These are phyloP conservation scores for Bothrops alternatus DNA, from an alignment of 2,797 vertebrate genomes.

Conservation along the genomic window DNA sequence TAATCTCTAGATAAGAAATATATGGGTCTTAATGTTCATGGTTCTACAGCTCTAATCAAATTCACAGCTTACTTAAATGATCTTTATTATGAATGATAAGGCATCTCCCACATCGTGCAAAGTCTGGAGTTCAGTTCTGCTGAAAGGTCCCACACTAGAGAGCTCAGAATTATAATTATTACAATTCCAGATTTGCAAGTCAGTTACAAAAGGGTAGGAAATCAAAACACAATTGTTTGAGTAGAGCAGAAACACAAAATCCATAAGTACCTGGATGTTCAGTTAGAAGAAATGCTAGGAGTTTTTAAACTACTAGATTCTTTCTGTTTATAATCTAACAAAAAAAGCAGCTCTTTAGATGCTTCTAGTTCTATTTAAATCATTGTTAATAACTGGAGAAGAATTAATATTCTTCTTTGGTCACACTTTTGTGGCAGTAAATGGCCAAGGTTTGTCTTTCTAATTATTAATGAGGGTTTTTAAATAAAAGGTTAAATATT, in stretches of 20 bases:
- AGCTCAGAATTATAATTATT: not conserved
- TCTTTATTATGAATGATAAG: not conserved
- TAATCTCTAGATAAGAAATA: not conserved
- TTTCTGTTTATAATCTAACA: not conserved
- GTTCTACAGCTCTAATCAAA: not conserved
- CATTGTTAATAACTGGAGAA: not conserved
- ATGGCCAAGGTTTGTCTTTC: not conserved
- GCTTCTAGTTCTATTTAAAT: not conserved
- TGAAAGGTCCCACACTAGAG: not conserved
- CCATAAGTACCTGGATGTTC: not conserved
- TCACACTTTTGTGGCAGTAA: conserved; percentile 2
- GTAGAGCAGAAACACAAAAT: not conserved
- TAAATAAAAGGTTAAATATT: not conserved
- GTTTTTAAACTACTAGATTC: not conserved
- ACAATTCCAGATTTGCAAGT: not conserved
- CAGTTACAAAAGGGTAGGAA: not conserved
- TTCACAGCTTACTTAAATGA: not conserved
- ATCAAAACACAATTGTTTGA: not conserved
- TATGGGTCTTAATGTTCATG: not conserved
- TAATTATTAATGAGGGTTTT: not conserved
- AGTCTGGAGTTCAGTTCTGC: not conserved
- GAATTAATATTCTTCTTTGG: conserved; percentile 13
- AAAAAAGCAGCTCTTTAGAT: not conserved
- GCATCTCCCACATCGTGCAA: not conserved
- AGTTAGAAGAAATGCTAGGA: not conserved